These are phyloP conservation scores for Lymantria monacha DNA, from an alignment of 2,888 invertebrate species.

Conservation along the genomic window DNA sequence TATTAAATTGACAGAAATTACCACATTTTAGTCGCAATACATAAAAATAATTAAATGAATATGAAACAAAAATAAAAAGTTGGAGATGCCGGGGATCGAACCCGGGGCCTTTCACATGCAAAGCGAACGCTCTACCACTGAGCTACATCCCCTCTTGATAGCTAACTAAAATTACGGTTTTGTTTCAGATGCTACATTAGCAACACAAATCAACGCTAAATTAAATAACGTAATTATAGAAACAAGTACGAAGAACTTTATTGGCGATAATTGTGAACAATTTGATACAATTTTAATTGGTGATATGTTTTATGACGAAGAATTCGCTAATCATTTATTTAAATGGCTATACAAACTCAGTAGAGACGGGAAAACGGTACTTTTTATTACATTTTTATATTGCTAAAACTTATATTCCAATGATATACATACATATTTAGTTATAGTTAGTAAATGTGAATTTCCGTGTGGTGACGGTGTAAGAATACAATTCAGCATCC, in stretches of 20 bases:
- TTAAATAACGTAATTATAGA: constrained; percentile 67
- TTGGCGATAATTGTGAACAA: constrained; percentile 57
- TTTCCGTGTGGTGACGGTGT: too few relatives aligned
- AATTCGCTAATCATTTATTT: constrained; percentile 76
- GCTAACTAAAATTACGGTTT: constrained; percentile 19
- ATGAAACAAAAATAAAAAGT: constrained; percentile 27
- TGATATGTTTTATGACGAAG: constrained; percentile 86
- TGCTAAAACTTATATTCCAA: too few relatives aligned
- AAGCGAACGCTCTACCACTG: constrained; percentile 99
- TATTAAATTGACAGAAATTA: too few relatives aligned
- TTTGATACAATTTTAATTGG: constrained; percentile 85
- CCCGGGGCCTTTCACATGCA: constrained; percentile 99
- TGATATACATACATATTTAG: too few relatives aligned
- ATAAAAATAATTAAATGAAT: background rate
- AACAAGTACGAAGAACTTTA: constrained; percentile 63
- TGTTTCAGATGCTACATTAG: constrained; percentile 75
- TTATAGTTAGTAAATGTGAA: too few relatives aligned
- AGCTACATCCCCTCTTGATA: constrained; percentile 90
- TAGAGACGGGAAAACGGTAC: constrained; percentile 55
- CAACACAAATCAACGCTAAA: constrained; percentile 74
- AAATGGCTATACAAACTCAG: constrained; percentile 73
- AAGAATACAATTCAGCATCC: too few relatives aligned
- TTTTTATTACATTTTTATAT: background rate
- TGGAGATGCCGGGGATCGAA: constrained; percentile 98
- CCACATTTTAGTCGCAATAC: too few relatives aligned